These are phyloP conservation scores for Rhagoletis pomonella DNA, from an alignment of 1,140 invertebrate genomes.

Conservation along the genomic window DNA sequence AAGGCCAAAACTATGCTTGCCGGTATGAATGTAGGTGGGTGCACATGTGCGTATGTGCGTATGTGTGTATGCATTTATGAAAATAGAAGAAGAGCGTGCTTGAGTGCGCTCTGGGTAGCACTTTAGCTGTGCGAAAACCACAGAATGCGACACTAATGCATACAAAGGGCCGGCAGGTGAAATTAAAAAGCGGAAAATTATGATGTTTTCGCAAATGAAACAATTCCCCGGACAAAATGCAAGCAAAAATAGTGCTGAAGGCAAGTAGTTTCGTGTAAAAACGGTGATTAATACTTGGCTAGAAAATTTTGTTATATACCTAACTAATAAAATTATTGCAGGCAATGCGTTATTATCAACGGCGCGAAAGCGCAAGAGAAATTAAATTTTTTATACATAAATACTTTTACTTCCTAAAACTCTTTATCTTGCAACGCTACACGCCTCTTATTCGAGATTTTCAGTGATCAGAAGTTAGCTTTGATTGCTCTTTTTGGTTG, in stretches of 20 bases:
- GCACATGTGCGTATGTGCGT: background rate
- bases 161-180: conserved; percentile 25
- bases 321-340: no score
- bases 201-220: conserved; percentile 32
- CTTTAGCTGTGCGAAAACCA: background rate
- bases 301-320: no score
- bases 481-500: background rate
- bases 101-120: background rate
- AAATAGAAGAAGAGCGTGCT: background rate
- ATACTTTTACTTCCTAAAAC: no score
- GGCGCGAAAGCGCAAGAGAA: no score
- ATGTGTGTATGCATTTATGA: background rate
- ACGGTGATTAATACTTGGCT: no score
- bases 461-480: background rate
- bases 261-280: no score
- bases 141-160: conserved; percentile 21
- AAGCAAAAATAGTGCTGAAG: no score
- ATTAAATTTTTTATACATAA: no score
- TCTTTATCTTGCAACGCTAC: background rate
- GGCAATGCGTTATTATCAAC: no score
- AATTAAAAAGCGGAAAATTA: conserved; percentile 49
- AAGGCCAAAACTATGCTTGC: background rate
- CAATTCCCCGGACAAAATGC: background rate
- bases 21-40: background rate
- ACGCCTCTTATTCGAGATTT: background rate